Percentiles rank a stretch among this genome's conserved stretches.
phyloP scores from a whole-genome alignment of 1,140 invertebrate genomes.

The Trialeurodes vaporariorum region DNA sequence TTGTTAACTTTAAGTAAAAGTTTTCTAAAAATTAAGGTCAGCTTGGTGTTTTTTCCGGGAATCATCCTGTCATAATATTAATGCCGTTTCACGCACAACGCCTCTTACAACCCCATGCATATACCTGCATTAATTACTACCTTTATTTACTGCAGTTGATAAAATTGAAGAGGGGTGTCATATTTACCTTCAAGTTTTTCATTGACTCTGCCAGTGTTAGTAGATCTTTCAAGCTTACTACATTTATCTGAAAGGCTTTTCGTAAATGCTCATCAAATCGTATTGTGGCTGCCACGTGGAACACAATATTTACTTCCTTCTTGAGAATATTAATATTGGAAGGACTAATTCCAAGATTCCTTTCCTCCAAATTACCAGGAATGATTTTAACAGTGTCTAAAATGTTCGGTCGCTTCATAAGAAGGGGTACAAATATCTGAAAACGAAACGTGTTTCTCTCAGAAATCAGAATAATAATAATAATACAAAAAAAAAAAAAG shows the following conservation, averaged over 20 bases:
- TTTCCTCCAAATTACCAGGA: conserved; percentile 47
- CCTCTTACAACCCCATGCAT: no score
- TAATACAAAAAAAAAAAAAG: no score
- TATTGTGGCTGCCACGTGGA: conserved; percentile 78
- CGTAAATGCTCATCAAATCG: conserved; percentile 73
- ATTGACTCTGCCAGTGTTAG: conserved; percentile 48
- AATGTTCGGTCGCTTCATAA: conserved; percentile 39
- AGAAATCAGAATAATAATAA: no score
- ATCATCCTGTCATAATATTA: no score
- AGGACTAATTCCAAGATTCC: conserved; percentile 46
- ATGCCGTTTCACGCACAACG: no score
- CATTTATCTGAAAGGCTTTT: conserved; percentile 44
- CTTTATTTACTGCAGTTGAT: no score
- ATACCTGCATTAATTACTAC: no score
- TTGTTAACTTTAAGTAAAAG: no score
- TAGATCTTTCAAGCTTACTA: conserved; percentile 45
- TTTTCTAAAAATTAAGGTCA: no score
- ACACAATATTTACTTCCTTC: conserved; percentile 51
- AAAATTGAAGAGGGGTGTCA: no score
- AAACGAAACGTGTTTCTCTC: no score
- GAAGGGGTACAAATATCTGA: conserved; percentile 24
- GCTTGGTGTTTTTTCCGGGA: no score
- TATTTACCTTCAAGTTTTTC: conserved; percentile 47
- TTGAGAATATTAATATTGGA: conserved; percentile 45
- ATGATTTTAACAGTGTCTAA: conserved; percentile 49